Percentiles rank a stretch among this genome's conserved stretches.
These are phyloP conservation scores for Bhutanitis thaidina DNA, from an alignment of 2,888 invertebrate species.

Conservation along the genomic window DNA sequence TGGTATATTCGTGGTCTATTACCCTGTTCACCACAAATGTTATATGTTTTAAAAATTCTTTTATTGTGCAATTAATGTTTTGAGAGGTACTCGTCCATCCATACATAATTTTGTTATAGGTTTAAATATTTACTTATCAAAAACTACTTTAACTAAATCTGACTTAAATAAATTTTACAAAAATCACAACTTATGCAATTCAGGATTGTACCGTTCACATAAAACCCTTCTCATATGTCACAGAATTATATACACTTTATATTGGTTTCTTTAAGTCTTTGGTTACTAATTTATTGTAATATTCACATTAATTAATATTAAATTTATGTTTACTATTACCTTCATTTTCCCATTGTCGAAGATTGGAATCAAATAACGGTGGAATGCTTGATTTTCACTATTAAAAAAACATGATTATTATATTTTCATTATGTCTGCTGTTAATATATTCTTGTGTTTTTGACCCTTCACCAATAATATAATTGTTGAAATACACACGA, in stretches of 20 bases:
- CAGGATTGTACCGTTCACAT: slow-evolving; percentile 45
- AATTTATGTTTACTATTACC: slow-evolving; percentile 53
- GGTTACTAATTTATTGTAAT: slow-evolving; percentile 70
- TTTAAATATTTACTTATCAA: slow-evolving; percentile 76
- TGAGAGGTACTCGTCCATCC: slow-evolving; percentile 63
- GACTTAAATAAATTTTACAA: slow-evolving; percentile 71
- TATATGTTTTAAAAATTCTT: slow-evolving; percentile 6
- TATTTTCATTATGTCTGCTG: slow-evolving; percentile 20
- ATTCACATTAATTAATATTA: slow-evolving; percentile 58
- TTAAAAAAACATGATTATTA: too few species aligned
- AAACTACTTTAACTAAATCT: slow-evolving; percentile 72
- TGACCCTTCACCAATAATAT: slow-evolving; percentile 35
- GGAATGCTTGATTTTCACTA: neutral
- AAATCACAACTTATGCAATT: slow-evolving; percentile 64
- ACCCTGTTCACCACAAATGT: slow-evolving; percentile 68
- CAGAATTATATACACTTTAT: slow-evolving; percentile 61
- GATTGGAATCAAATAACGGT: slow-evolving; percentile 24
- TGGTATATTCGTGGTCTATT: slow-evolving; percentile 43
- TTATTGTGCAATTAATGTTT: slow-evolving; percentile 16
- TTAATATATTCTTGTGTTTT: slow-evolving; percentile 35
- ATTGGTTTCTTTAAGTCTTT: slow-evolving; percentile 52
- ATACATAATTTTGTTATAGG: slow-evolving; percentile 41
- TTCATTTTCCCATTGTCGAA: slow-evolving; percentile 44
- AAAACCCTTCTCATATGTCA: slow-evolving; percentile 54
- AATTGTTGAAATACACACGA: slow-evolving; percentile 37